Conservation (phyloP, 2,888 invertebrate genomes). For the Zygothrica quintamaculata region DNA sequence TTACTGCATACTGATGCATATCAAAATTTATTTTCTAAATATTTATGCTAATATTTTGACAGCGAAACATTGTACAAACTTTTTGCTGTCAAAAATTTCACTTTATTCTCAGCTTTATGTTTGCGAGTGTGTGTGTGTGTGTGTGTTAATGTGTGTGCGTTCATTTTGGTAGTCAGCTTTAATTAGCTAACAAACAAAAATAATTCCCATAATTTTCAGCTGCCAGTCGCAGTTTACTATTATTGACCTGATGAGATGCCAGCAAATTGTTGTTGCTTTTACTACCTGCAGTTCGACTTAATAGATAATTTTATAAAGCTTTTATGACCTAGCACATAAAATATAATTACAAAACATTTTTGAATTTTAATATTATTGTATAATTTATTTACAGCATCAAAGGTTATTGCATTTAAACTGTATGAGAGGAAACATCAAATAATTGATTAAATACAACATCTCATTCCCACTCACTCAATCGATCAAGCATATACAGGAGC, state of each 20-base stretch:
- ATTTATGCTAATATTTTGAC: slow-evolving; percentile 71
- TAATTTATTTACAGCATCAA: too few relatives aligned
- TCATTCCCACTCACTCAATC: too few relatives aligned
- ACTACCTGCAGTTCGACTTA: not conserved
- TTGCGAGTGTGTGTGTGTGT: slow-evolving; percentile 7
- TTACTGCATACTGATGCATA: slow-evolving; percentile 28
- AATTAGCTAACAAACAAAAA: slow-evolving; percentile 33
- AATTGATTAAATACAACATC: too few relatives aligned
- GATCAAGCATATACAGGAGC: too few relatives aligned
- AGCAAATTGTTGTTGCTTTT: slow-evolving; percentile 1
- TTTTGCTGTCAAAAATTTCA: slow-evolving; percentile 22
- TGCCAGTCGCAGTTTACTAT: slow-evolving; percentile 12
- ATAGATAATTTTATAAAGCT: too few relatives aligned
- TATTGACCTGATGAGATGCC: not conserved
- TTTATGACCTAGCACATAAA: too few relatives aligned
- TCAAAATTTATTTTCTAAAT: slow-evolving; percentile 58
- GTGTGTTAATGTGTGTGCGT: slow-evolving; percentile 4
- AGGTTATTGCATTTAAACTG: too few relatives aligned
- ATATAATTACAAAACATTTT: too few relatives aligned
- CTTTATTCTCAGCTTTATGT: slow-evolving; percentile 8
- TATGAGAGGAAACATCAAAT: too few relatives aligned
- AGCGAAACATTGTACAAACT: slow-evolving; percentile 36
- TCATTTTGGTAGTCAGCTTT: slow-evolving; percentile 20
- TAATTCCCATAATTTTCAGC: slow-evolving; percentile 20
- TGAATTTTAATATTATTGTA: too few relatives aligned